Evolutionary conservation across 2,113 vertebrate species (phyloP), one percentile per base, ranked within the genome.

Genomic region (Alligator sinensis): DNA sequence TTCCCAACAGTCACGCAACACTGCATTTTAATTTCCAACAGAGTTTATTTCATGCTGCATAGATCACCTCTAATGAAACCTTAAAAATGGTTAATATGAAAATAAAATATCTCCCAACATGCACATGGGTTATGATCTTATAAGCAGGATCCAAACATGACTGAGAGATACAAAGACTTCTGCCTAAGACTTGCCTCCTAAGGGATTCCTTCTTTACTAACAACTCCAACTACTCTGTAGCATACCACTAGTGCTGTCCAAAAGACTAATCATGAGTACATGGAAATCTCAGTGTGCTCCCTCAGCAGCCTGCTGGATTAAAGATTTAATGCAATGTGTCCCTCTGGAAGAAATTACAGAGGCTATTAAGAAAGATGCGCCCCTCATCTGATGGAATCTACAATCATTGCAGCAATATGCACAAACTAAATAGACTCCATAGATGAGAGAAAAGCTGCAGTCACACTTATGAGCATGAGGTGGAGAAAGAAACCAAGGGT

Each of bases 281-380:
- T 9, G 1, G 80, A 72, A 75, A 76, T 1, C 62, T 1, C 59
- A 86, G 76, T 3, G 1, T 1, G 62, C 80, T 93, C 95, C 83
- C 92, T 38, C 5, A 87, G 89, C 92, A 94, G 87, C 88, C 91
- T 54, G 91, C 86, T 80, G 82, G 76, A 92, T 94, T 86, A 93
- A 93, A 92, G 93, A 91, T 89, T 76, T 79, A 92, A 89, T 17
- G 80, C 66, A 77, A 25, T 14, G 61, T 6, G 54, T 94, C 95
- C 90, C 95, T 77, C 80, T 25, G 90, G 88, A 94, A 94, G 91
- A 89, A 86, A 90, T 92, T 91, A 96, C 79, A 76, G 34, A 80
- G 83, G 72, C 96, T 90, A 74, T 95, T 95, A 90, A 70, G 95
- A 85, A 83, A 92, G 91, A 92, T 55, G 85, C 0, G 6, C 77